phyloP scores from a whole-genome alignment of 2,888 invertebrate genomes.

The Ochropleura leucogaster region DNA sequence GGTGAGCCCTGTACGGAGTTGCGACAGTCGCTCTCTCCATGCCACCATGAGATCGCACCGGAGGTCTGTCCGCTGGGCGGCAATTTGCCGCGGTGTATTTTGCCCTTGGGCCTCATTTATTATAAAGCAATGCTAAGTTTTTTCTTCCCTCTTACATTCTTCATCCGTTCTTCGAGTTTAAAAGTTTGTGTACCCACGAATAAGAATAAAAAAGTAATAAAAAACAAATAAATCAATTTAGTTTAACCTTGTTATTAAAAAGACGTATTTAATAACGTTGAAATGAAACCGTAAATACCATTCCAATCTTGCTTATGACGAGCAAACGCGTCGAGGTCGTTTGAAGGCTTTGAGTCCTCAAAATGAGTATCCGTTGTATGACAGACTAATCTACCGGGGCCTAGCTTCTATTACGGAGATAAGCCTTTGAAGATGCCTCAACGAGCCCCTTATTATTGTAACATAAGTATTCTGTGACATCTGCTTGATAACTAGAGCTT shows the following conservation, averaged over 20 bases:
- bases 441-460: constrained; percentile 28
- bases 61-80: too few species aligned
- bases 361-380: constrained; percentile 53
- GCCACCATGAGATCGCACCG: too few species aligned
- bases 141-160: too few species aligned
- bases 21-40: too few species aligned
- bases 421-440: constrained; percentile 43
- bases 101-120: too few species aligned
- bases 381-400: constrained; percentile 48
- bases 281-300: constrained; percentile 27
- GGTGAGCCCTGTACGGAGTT: too few species aligned
- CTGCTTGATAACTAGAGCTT: constrained; percentile 5
- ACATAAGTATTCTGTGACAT: constrained; percentile 34
- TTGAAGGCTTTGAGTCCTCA: constrained; percentile 41
- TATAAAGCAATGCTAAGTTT: too few species aligned
- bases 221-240: not conserved
- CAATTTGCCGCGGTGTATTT: too few species aligned
- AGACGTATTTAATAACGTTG: not conserved
- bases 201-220: too few species aligned
- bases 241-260: not conserved
- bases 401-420: constrained; percentile 52
- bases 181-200: too few species aligned
- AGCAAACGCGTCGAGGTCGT: constrained; percentile 25
- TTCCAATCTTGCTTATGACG: constrained; percentile 26
- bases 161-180: too few species aligned